phyloP scores from a whole-genome alignment of 1,140 invertebrate species.

The Drosophila mayri region DNA sequence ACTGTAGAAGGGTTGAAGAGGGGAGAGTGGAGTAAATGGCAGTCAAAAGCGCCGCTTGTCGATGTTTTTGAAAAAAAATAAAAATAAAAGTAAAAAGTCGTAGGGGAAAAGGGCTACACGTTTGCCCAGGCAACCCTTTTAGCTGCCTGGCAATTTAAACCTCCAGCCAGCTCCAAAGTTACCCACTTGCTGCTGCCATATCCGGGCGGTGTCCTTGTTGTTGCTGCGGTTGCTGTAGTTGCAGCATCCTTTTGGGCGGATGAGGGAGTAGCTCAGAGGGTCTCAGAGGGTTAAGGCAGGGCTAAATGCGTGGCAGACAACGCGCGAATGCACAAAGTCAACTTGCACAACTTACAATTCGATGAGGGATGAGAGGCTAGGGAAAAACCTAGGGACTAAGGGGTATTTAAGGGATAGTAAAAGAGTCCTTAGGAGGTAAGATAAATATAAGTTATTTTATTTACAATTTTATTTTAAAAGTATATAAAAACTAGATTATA shows the following conservation, averaged over 20 bases:
- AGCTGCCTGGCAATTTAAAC: conserved; percentile 53
- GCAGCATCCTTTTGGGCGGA: not conserved
- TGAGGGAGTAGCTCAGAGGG: not conserved
- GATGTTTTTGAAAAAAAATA: conserved; percentile 54
- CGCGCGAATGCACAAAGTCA: conserved; percentile 58
- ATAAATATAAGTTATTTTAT: not conserved
- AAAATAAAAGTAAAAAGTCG: conserved; percentile 7
- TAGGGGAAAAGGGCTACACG: conserved; percentile 32
- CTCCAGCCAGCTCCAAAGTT: conserved; percentile 46
- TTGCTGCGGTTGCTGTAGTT: conserved; percentile 24
- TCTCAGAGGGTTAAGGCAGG: conserved; percentile 7
- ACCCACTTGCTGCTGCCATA: conserved; percentile 31
- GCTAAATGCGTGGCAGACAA: conserved; percentile 48
- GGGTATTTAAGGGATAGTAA: not conserved
- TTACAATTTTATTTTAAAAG: not conserved
- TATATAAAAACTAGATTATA: no score
- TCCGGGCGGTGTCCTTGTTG: conserved; percentile 35
- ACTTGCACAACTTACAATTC: conserved; percentile 30
- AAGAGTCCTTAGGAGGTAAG: not conserved
- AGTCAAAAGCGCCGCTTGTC: conserved; percentile 75
- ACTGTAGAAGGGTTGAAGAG: not conserved
- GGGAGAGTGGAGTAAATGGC: conserved; percentile 27
- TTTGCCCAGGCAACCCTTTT: conserved; percentile 67
- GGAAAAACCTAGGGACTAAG: not conserved
- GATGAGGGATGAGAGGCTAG: not conserved